Evolutionary conservation across 1,140 invertebrate genomes (phyloP).

Genomic region (Piezodorus guildinii): DNA sequence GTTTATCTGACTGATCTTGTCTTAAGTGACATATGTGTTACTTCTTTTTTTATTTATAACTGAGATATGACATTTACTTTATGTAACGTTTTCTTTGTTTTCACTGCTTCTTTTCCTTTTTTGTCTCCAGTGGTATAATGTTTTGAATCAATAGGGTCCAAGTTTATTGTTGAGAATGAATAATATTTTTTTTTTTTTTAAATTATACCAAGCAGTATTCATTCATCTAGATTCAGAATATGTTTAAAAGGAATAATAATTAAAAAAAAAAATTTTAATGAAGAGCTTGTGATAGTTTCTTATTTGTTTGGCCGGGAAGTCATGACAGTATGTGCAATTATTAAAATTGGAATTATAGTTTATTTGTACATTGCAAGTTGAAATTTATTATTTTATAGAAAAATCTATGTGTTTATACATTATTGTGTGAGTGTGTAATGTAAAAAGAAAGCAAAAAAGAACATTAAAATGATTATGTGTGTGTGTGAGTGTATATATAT

Average conservation of each 20-base stretch:
- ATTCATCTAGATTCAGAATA: constrained; percentile 3
- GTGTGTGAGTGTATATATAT: too few relatives aligned
- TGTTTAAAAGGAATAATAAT: not conserved
- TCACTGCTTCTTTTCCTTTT: not conserved
- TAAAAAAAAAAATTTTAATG: not conserved
- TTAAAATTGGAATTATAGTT: constrained; percentile 11
- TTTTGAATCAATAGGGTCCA: constrained; percentile 17
- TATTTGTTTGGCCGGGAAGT: constrained; percentile 19
- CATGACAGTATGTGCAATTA: constrained; percentile 13
- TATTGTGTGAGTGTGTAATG: constrained; percentile 18
- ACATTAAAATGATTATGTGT: too few relatives aligned
- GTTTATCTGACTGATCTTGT: too few relatives aligned
- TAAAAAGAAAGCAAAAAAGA: not conserved
- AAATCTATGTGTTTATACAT: constrained; percentile 14
- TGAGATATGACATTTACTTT: too few relatives aligned
- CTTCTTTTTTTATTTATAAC: too few relatives aligned
- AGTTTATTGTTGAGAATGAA: constrained; percentile 8
- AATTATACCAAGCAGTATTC: constrained; percentile 8
- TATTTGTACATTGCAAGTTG: constrained; percentile 22
- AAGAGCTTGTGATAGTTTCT: constrained; percentile 16
- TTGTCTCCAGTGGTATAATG: not conserved
- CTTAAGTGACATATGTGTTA: too few relatives aligned
- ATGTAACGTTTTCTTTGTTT: not conserved
- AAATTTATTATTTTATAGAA: constrained; percentile 17
- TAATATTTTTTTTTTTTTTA: too few relatives aligned